phyloP scores from a whole-genome alignment of 2,113 vertebrate species.

The Ptilonorhynchus violaceus region DNA sequence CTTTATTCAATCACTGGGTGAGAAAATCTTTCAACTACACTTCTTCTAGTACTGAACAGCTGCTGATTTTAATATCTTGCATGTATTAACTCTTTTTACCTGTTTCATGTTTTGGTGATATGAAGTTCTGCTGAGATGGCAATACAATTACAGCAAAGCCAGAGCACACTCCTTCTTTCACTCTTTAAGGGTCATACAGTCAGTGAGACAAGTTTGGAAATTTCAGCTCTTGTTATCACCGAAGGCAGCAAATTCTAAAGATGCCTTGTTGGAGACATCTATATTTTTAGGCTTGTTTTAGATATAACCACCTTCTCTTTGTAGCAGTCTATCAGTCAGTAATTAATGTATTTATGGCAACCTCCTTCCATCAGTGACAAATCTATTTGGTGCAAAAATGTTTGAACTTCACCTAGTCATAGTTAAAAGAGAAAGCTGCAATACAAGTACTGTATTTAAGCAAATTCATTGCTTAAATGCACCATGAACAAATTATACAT shows the following conservation, averaged over 20 bases:
- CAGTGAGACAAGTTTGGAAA: not conserved
- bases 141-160: not conserved
- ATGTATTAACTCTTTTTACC: not conserved
- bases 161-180: not conserved
- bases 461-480: not conserved
- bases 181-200: not conserved
- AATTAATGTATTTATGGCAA: not conserved
- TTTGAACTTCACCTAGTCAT: not conserved
- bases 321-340: not conserved
- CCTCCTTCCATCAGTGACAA: not conserved
- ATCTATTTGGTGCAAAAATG: not conserved
- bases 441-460: no score
- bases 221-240: not conserved
- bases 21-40: not conserved
- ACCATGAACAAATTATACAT: not conserved
- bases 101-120: not conserved
- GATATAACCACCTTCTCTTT: not conserved
- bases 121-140: not conserved
- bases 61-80: not conserved
- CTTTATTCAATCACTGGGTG: not conserved
- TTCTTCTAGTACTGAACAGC: not conserved
- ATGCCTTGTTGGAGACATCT: not conserved
- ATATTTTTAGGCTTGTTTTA: not conserved
- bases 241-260: not conserved
- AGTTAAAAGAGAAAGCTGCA: not conserved